Conservation (phyloP, 2,113 vertebrate genomes). For the Nyctibius bracteatus region DNA sequence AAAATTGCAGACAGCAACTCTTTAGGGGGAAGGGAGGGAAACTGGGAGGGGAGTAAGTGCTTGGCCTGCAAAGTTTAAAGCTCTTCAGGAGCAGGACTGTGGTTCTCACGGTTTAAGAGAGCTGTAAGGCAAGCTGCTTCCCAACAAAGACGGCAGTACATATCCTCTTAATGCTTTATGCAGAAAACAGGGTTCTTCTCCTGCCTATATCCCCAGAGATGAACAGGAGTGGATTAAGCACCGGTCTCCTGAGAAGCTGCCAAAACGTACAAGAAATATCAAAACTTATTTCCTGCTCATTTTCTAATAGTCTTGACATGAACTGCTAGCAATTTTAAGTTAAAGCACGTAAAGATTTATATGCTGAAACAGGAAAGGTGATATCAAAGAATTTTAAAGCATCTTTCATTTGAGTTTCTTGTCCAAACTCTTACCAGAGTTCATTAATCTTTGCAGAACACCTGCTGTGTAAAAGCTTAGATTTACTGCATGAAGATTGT, state of each 20-base stretch:
- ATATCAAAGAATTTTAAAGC: not conserved
- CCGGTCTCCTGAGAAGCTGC: not conserved
- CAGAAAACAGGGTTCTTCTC: not conserved
- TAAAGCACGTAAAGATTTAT: not conserved
- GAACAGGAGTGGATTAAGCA: not conserved
- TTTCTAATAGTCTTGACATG: not conserved
- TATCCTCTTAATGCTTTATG: not conserved
- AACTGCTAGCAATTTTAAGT: not conserved
- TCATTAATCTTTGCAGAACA: not conserved
- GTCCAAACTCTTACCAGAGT: not conserved
- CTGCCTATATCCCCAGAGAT: not conserved
- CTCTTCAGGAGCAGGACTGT: not conserved
- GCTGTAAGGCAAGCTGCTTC: not conserved
- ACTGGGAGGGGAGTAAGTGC: not conserved
- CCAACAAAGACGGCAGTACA: not conserved
- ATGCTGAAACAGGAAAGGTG: not conserved
- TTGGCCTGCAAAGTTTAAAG: not conserved
- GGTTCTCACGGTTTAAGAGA: not conserved
- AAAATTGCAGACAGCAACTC: not conserved
- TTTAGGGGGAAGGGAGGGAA: not conserved
- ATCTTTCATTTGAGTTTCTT: not conserved
- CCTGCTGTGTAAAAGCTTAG: not conserved
- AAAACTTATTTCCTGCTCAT: not conserved
- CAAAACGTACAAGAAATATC: not conserved
- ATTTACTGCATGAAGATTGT: not conserved